Evolutionary conservation across 2,888 invertebrate genomes (phyloP), one percentile per base, ranked within the genome.

Genomic region (Lasioglossum figueresi): DNA sequence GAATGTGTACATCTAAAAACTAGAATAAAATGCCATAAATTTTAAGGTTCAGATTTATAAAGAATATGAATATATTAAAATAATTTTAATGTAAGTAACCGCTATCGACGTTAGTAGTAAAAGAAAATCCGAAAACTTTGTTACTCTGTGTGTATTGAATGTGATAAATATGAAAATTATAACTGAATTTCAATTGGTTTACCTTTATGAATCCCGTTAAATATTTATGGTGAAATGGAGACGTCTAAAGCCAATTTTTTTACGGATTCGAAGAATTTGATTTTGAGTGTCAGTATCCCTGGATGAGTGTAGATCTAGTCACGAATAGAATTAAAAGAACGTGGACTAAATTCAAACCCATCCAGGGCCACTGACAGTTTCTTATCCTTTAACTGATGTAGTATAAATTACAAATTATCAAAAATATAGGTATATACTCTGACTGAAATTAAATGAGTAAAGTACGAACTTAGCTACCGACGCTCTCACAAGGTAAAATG

Each of bases 271-370:
- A 19, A 43, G 45, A 31, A 48, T 68, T 68, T 23, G 37, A 56
- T 34, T 83, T 73, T 73, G 80, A 79, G 93, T 96, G 93, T 94
- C 96, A 95, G 95, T 95, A 95, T 96, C 97, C 96, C 96, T 97
- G 97, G 97, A 97, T 97, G 97, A 97, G 97, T 97, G 97, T 97
- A 97, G 97, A 97, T 97, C 97, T 97, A 97, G 97, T 97, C 97
- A 97, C 97, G 97, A 95, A 95, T 91, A 94, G 92, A 93, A 92
- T 94, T 92, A 90, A 91, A 83, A 45, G 95, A 96, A 97, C 97
- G 97, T 97, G 97, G 96, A 97, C 97, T 96, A 96, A 96, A 97
- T 96, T 97, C 96, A 96, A 97, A 97, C 96, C 96, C 97, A 97
- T 96, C 97, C 96, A 96, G 91, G 93, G 94, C 93, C 90, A 90